Conservation (phyloP, 2,797 vertebrate genomes). For the Anabas testudineus region DNA sequence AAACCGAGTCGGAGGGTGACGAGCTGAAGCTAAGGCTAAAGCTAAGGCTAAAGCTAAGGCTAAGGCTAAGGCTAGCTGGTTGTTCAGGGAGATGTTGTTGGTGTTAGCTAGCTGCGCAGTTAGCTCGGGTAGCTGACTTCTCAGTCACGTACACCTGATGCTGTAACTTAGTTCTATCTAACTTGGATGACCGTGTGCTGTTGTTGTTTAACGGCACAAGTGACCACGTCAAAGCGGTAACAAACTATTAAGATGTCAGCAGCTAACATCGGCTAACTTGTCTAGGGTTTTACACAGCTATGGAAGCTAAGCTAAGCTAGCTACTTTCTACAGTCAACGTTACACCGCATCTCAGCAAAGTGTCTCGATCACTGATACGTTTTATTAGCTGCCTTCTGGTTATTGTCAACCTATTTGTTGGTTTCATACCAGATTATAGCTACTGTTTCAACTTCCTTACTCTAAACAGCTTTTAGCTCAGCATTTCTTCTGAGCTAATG, state of each 20-base stretch:
- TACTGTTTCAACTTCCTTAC: accelerated
- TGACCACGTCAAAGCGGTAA: neutral
- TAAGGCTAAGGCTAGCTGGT: constrained; percentile 37
- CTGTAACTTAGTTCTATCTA: no score
- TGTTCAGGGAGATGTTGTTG: constrained; percentile 29
- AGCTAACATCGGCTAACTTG: neutral
- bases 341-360: constrained; percentile 9
- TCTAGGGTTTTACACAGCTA: constrained; percentile 8
- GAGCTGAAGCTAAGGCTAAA: constrained; percentile 34
- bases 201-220: neutral
- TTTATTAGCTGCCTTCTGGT: neutral
- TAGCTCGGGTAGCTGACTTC: constrained; percentile 43
- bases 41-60: constrained; percentile 53
- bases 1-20: constrained; percentile 34
- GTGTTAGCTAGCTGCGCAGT: constrained; percentile 65
- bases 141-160: neutral
- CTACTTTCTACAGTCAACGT: neutral
- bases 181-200: accelerated
- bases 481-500: neutral
- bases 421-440: neutral
- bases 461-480: no score
- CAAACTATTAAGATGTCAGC: neutral
- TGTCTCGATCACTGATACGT: constrained; percentile 29
- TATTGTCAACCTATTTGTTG: constrained; percentile 1
- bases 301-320: constrained; percentile 34